A percentile compares a stretch with the other conserved stretches of the same genome.
Evolutionary conservation across 2,888 invertebrate genomes (phyloP).

Genomic region (Anthrax anthrax): DNA sequence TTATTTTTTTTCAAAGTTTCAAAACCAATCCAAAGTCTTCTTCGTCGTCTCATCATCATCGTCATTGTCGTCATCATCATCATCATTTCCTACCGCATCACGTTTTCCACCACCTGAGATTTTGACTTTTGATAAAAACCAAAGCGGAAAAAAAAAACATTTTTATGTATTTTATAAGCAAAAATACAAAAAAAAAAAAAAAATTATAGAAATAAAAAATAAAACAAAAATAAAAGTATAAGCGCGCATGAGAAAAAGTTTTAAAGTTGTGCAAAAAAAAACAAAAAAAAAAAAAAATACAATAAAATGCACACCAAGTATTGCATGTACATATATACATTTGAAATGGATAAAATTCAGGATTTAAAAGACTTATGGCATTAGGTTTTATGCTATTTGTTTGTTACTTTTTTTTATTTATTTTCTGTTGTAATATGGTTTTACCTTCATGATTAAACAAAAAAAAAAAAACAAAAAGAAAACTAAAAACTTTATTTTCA

Average conservation of each 20-base stretch:
- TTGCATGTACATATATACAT: too few relatives aligned
- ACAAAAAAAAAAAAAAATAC: too few relatives aligned
- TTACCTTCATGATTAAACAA: too few relatives aligned
- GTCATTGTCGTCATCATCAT: constrained; percentile 17
- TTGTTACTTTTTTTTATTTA: too few relatives aligned
- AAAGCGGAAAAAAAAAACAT: constrained; percentile 10
- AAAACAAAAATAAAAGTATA: constrained; percentile 5
- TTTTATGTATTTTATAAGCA: background rate
- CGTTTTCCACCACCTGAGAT: constrained; percentile 14
- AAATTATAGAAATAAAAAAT: background rate
- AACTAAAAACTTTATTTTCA: too few relatives aligned
- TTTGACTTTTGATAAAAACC: constrained; percentile 14
- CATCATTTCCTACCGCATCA: constrained; percentile 22
- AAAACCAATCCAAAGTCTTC: constrained; percentile 1
- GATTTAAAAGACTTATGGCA: too few relatives aligned
- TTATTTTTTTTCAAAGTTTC: background rate
- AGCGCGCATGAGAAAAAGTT: constrained; percentile 7
- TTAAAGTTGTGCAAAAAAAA: too few relatives aligned
- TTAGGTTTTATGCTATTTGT: too few relatives aligned
- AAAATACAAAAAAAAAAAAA: background rate
- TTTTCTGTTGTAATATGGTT: too few relatives aligned
- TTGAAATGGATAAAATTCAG: too few relatives aligned
- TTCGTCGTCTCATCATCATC: background rate
- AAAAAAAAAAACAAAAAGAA: too few relatives aligned
- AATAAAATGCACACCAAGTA: too few relatives aligned